phyloP scores from a whole-genome alignment of 1,140 invertebrate species.

The Temnothorax nylanderi region DNA sequence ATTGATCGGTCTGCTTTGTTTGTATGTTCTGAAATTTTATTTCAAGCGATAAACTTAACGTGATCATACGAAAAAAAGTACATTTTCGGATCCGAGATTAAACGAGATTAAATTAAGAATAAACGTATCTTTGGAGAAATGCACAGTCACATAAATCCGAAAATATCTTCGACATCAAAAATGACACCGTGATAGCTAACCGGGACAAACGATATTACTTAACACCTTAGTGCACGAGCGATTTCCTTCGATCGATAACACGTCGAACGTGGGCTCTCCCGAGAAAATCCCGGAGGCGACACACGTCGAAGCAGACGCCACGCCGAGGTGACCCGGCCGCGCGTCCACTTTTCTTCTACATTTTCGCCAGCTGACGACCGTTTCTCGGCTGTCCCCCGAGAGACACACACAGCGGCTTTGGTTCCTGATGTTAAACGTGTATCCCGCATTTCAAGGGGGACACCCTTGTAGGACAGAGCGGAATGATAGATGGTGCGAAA shows the following conservation, averaged over 20 bases:
- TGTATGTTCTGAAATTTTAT: background rate
- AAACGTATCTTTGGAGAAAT: background rate
- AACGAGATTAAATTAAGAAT: background rate
- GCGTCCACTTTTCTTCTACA: slow-evolving; percentile 66
- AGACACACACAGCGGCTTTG: slow-evolving; percentile 29
- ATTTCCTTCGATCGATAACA: slow-evolving; percentile 65
- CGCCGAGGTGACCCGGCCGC: slow-evolving; percentile 4
- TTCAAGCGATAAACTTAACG: background rate
- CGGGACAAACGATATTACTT: slow-evolving; percentile 59
- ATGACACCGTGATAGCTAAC: background rate
- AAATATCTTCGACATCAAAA: background rate
- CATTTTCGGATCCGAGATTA: background rate
- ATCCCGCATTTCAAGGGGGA: slow-evolving; percentile 35
- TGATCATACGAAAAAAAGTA: background rate
- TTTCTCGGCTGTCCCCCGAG: slow-evolving; percentile 53
- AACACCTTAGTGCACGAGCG: slow-evolving; percentile 36
- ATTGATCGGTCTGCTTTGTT: background rate
- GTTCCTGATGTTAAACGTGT: slow-evolving; percentile 55
- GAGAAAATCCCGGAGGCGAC: slow-evolving; percentile 58
- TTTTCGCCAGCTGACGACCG: slow-evolving; percentile 69
- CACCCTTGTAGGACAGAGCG: background rate
- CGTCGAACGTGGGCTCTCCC: slow-evolving; percentile 11
- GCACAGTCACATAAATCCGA: background rate
- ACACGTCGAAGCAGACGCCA: slow-evolving; percentile 52
- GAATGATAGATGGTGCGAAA: slow-evolving; percentile 64